Conservation (phyloP, 1,140 invertebrate genomes). For the Tyrophagus putrescentiae region DNA sequence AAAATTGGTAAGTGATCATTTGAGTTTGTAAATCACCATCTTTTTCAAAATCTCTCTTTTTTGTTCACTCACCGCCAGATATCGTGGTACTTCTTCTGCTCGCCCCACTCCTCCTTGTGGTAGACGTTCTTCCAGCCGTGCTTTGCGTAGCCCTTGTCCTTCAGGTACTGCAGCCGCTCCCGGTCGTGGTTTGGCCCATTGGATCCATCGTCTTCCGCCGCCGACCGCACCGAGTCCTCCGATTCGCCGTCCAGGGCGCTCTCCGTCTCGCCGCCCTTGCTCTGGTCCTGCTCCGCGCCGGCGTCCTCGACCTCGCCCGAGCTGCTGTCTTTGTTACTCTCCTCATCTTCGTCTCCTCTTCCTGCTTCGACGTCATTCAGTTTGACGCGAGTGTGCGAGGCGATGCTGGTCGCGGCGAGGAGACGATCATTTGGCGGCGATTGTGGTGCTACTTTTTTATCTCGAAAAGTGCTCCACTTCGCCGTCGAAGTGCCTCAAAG, state of each 20-base stretch:
- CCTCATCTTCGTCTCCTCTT: neutral
- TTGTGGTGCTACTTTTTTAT: neutral
- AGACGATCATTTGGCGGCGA: neutral
- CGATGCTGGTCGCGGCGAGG: neutral
- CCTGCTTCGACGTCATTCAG: neutral
- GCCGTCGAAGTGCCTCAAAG: neutral
- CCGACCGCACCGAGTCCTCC: too few relatives aligned
- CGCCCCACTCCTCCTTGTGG: constrained; percentile 30
- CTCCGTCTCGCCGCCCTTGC: too few relatives aligned
- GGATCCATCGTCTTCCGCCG: too few relatives aligned
- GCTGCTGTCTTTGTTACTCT: constrained; percentile 6
- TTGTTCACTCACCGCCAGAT: constrained; percentile 18
- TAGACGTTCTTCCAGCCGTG: constrained; percentile 29
- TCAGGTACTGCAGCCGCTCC: constrained; percentile 13
- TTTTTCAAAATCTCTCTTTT: neutral
- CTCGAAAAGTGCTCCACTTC: neutral
- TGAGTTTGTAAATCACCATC: neutral
- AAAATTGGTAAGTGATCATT: neutral
- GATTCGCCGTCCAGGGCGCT: too few relatives aligned
- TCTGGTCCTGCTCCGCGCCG: too few relatives aligned
- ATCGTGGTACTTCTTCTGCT: constrained; percentile 27
- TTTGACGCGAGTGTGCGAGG: neutral
- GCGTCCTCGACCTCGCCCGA: too few relatives aligned
- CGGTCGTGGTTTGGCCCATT: neutral
- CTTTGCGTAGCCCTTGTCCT: constrained; percentile 21